Evolutionary conservation across 2,888 invertebrate species (phyloP).

Genomic region (Hedya salicella): DNA sequence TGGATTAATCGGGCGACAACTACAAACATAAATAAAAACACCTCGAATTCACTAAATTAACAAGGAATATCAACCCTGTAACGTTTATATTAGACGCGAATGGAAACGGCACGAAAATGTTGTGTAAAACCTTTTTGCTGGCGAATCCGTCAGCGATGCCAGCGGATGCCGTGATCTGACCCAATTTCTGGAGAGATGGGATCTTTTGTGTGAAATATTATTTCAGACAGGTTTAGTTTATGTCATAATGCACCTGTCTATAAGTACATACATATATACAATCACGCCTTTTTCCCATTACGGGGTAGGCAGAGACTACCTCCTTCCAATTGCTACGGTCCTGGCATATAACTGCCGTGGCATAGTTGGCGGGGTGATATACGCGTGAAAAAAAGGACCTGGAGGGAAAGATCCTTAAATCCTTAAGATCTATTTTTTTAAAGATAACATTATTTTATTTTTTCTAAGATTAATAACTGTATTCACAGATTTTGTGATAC

Average conservation of each 20-base stretch:
- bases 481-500: no score
- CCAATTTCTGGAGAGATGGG: slow-evolving; percentile 46
- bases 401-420: no score
- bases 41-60: neutral
- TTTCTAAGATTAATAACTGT: no score
- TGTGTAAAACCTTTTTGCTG: slow-evolving; percentile 42
- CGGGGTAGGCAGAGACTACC: no score
- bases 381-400: no score
- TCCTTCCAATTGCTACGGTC: no score
- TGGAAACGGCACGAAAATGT: neutral
- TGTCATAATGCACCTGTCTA: neutral
- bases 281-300: no score
- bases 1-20: slow-evolving; percentile 72
- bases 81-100: neutral
- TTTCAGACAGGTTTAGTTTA: slow-evolving; percentile 16
- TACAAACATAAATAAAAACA: neutral
- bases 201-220: slow-evolving; percentile 24
- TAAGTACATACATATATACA: neutral
- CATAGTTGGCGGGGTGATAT: no score
- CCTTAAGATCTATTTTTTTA: no score
- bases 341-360: no score
- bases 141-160: slow-evolving; percentile 68
- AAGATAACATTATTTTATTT: no score
- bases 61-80: neutral
- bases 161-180: slow-evolving; percentile 50